Base-by-base conservation (phyloP, 2,113 vertebrate species). In the Pachycephala philippinensis region DNA sequence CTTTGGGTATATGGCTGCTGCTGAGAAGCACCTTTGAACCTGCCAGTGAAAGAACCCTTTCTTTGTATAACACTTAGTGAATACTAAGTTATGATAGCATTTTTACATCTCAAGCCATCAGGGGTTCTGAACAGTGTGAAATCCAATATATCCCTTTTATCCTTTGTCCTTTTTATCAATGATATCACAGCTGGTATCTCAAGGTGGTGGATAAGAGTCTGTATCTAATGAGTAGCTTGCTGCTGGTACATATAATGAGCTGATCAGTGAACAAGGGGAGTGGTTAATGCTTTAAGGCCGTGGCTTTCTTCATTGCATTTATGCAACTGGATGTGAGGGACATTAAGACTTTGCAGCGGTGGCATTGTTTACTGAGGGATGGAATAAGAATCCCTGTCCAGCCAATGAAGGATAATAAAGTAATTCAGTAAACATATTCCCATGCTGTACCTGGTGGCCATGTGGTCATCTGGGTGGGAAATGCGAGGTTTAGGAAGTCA, bases 121-220 rank as follows among this genome's bases (percentile, higher is more conserved):
- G 90, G 91, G 96, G 91, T 96, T 95, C 88, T 84, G 97, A 95
- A 88, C 75, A 74, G 72, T 96, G 84, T 93, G 93, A 96, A 96
- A 97, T 96, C 90, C 72, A 95, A 91, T 97, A 92, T 87, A 96
- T 90, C 60, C 69, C 88, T 97, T 97, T 97, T 96, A 97, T 97
- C 93, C 90, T 97, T 97, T 97, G 95, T 97, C 89, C 96, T 97
- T 95, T 96, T 96, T 96, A 97, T 95, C 90, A 91, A 42, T 97
- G 96, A 96, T 94, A 97, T 94, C 96, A 91, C 96, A 96, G 96
- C 95, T 96, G 87, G 93, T 82, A 87, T 96, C 97, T 97, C 96
- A 97, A 97, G 96, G 96, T 93, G 88, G 94, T 94, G 93, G 95
- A 96, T 97, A 95, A 90, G 93, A 94, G 82, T 88, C 89, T 68